These are phyloP conservation scores for Procavia capensis DNA, from an alignment of 2,113 vertebrate species.

Conservation along the genomic window DNA sequence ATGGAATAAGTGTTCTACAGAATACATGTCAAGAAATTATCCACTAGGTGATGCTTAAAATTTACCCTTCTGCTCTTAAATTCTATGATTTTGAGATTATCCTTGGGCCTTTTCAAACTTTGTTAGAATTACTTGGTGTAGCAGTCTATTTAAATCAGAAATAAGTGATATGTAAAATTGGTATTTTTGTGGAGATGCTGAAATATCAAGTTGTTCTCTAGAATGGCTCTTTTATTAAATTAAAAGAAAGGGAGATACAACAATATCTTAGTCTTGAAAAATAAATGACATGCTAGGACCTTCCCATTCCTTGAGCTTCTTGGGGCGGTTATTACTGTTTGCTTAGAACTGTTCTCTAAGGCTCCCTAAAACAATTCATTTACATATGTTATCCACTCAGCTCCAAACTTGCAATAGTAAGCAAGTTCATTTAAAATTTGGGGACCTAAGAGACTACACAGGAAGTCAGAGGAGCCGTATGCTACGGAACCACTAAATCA, in stretches of 20 bases:
- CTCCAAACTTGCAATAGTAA: conserved; percentile 68
- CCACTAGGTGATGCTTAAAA: neutral
- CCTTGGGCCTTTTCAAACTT: neutral
- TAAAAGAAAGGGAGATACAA: conserved; percentile 1
- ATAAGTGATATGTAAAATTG: conserved; percentile 29
- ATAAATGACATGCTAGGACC: conserved; percentile 49
- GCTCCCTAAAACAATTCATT: conserved; percentile 70
- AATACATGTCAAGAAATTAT: neutral
- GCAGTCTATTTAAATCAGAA: conserved; percentile 33
- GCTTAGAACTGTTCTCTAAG: conserved; percentile 73
- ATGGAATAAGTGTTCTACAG: neutral
- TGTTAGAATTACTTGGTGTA: neutral
- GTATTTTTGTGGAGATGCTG: neutral
- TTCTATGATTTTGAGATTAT: neutral
- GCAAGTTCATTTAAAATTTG: conserved; percentile 71
- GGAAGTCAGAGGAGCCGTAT: conserved; percentile 61
- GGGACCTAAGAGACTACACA: conserved; percentile 64
- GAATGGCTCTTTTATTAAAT: conserved; percentile 20
- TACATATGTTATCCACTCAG: conserved; percentile 62
- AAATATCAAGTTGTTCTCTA: conserved; percentile 37
- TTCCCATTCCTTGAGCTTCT: conserved; percentile 27
- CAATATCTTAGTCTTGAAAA: conserved; percentile 49
- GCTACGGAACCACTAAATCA: conserved; percentile 71
- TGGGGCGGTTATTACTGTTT: conserved; percentile 72
- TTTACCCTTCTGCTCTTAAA: neutral